Evolutionary conservation across 2,797 vertebrate species (phyloP).

Genomic region (Kryptolebias ocellatus): DNA sequence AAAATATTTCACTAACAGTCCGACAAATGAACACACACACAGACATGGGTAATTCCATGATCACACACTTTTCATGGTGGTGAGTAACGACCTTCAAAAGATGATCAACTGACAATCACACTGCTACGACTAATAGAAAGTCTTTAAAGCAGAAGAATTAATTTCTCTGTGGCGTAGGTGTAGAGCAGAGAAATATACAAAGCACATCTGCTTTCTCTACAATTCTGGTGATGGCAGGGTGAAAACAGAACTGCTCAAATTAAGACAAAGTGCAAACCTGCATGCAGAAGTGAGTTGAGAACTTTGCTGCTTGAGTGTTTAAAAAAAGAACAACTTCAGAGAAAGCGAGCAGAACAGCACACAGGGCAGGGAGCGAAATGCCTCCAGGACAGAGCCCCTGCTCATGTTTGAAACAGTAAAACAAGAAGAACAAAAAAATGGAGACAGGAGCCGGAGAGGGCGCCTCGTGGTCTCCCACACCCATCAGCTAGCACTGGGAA

Average conservation of each 20-base stretch:
- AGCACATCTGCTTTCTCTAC: conserved; percentile 57
- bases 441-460: conserved; percentile 56
- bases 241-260: conserved; percentile 70
- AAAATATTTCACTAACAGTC: too few species aligned
- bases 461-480: conserved; percentile 62
- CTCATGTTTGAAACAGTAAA: conserved; percentile 61
- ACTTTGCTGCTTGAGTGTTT: conserved; percentile 65
- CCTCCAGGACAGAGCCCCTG: conserved; percentile 72
- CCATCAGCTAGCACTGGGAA: conserved; percentile 64
- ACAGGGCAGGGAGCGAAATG: conserved; percentile 59
- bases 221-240: conserved; percentile 55
- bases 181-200: conserved; percentile 52
- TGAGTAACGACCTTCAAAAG: too few species aligned
- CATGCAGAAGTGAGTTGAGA: conserved; percentile 51
- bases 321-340: conserved; percentile 60
- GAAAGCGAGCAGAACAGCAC: conserved; percentile 41
- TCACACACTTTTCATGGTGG: too few species aligned
- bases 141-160: conserved; percentile 57
- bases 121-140: conserved; percentile 35
- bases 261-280: conserved; percentile 69
- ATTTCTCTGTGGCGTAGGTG: conserved; percentile 51
- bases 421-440: conserved; percentile 45
- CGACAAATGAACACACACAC: too few species aligned
- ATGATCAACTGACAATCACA: too few species aligned
- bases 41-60: too few species aligned